phyloP scores from a whole-genome alignment of 64 coral and sea anemone species.

The Actinia tenebrosa region DNA sequence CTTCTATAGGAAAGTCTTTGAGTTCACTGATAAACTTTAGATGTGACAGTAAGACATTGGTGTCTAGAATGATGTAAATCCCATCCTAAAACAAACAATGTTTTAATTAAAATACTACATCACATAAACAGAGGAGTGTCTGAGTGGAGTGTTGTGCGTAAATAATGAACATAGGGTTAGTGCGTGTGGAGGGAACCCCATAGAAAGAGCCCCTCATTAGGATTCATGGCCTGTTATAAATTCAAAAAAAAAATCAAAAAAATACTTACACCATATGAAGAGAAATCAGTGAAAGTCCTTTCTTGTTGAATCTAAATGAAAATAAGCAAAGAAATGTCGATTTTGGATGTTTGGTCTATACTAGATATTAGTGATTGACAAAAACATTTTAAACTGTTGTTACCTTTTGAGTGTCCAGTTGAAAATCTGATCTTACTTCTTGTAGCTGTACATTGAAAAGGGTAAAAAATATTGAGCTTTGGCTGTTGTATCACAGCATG shows the following conservation, averaged over 20 bases:
- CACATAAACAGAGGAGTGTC: too few relatives aligned
- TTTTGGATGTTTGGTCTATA: background rate
- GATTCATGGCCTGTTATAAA: too few relatives aligned
- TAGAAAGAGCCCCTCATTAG: too few relatives aligned
- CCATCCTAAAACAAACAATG: constrained; percentile 45
- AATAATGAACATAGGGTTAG: too few relatives aligned
- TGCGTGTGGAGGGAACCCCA: too few relatives aligned
- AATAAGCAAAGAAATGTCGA: background rate
- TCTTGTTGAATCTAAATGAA: background rate
- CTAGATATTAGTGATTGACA: too few relatives aligned
- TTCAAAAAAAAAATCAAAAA: too few relatives aligned
- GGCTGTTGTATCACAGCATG: too few relatives aligned
- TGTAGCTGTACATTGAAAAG: constrained; percentile 55
- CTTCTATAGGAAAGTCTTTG: constrained; percentile 95
- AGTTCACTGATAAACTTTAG: constrained; percentile 89
- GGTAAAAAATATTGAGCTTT: too few relatives aligned
- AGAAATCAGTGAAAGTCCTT: background rate
- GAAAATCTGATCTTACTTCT: constrained; percentile 72
- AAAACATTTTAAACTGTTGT: background rate
- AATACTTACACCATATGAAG: constrained; percentile 35
- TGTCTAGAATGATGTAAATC: constrained; percentile 87
- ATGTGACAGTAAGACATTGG: constrained; percentile 94
- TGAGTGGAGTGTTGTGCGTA: too few relatives aligned
- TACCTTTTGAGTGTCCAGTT: constrained; percentile 59
- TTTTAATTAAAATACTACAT: too few relatives aligned